phyloP scores from a whole-genome alignment of 2,113 vertebrate genomes.

The Arothron firmamentum region DNA sequence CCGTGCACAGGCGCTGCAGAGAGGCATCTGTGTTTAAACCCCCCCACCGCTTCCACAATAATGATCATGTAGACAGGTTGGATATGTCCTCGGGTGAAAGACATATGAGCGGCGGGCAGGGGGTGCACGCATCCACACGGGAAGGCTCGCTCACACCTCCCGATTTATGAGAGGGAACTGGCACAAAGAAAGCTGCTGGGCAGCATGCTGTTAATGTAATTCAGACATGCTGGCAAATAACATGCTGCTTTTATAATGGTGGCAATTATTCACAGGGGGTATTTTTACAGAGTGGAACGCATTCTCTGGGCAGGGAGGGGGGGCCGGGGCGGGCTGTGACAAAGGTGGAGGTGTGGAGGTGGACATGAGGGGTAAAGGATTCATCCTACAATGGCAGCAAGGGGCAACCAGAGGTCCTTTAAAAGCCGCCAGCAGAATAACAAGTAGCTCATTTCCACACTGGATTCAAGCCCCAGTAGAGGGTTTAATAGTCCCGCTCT shows the following conservation, averaged over 20 bases:
- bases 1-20: constrained; percentile 33
- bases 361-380: constrained; percentile 41
- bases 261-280: constrained; percentile 49
- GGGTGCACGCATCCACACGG: constrained; percentile 38
- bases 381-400: constrained; percentile 44
- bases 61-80: constrained; percentile 44
- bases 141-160: constrained; percentile 44
- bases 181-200: constrained; percentile 35
- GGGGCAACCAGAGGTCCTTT: constrained; percentile 51
- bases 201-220: constrained; percentile 54
- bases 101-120: constrained; percentile 41
- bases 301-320: constrained; percentile 31
- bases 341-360: constrained; percentile 40
- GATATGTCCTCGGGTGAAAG: constrained; percentile 42
- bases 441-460: constrained; percentile 57
- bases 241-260: constrained; percentile 57
- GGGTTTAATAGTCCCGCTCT: constrained; percentile 30
- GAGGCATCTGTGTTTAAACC: constrained; percentile 16
- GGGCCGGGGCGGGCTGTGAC: constrained; percentile 40
- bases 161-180: constrained; percentile 56
- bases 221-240: constrained; percentile 44
- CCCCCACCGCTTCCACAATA: constrained; percentile 37
- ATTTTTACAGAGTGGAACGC: constrained; percentile 44
- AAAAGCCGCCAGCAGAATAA: constrained; percentile 42
- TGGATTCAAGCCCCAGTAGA: constrained; percentile 32